Conservation (phyloP, 2,113 vertebrate species). For the Apus apus region DNA sequence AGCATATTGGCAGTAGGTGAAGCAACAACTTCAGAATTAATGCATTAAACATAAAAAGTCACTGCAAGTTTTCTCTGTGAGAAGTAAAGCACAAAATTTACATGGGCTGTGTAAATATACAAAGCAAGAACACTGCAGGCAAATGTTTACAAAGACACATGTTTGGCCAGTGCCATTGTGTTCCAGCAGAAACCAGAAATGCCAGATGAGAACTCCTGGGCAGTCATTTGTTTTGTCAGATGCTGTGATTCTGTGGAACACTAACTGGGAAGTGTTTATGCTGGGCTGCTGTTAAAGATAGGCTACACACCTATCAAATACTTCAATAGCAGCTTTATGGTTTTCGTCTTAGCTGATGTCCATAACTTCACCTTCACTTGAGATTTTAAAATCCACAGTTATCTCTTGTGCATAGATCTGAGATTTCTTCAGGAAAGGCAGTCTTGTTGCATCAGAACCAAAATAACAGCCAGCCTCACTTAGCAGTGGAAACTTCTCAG, state of each 20-base stretch:
- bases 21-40: background rate
- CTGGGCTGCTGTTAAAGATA: background rate
- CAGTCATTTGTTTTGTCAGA: constrained; percentile 4
- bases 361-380: background rate
- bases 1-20: background rate
- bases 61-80: background rate
- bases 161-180: background rate
- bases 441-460: background rate
- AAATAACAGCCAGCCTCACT: background rate
- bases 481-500: background rate
- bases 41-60: background rate
- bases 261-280: background rate
- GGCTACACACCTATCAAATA: background rate
- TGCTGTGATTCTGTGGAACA: background rate
- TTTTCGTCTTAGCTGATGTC: background rate
- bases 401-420: background rate
- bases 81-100: constrained; percentile 4
- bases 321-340: background rate
- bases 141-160: background rate
- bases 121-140: background rate
- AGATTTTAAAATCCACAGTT: background rate
- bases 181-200: background rate
- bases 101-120: background rate
- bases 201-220: background rate
- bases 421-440: background rate